Base-by-base conservation (phyloP, 2,113 vertebrate species). In the Hippoglossus stenolepis region DNA sequence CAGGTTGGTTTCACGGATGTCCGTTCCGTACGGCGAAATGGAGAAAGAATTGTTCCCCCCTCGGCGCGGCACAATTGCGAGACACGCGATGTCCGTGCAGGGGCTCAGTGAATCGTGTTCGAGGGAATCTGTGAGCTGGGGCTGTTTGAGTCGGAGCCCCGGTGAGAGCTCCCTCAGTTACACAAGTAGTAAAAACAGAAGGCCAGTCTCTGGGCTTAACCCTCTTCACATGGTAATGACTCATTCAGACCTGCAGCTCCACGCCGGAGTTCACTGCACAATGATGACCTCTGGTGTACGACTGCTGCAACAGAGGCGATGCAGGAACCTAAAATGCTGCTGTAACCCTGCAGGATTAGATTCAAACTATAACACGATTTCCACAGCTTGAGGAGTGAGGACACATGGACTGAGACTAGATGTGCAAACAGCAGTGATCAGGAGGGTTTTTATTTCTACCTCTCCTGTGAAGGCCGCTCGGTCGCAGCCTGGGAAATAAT, bases 1-100 rank as follows among this genome's bases (percentile, higher is more conserved):
- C 96, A 99, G 98, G 97, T 98, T 66, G 75, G 93, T 89, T 53
- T 65, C 6, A 28, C 51, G 23, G 20, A 40, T 26, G 26, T 64
- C 26, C 31, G 40, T 14, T 11, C 61, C 31, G 31, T 9, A 9
- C 57, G 47, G 26, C 28, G 70, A 64, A 31, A 5, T 6, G 28
- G 28, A 7, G 28, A 31, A 31, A 31, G 28, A 6, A 31, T 1
- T 31, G 31, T 7, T 1, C 5, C 5, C 5, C 31, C 31, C 31
- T 31, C 5, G 31, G 31, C 6, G 31, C 31, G 7, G 12, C 11
- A 43, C 40, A 43, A 43, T 11, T 40, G 11, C 10, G 0, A 43
- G 40, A 43, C 40, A 43, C 40, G 40, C 40, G 40, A 64, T 24
- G 63, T 67, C 38, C 45, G 43, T 18, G 51, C 18, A 23, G 28